phyloP scores from a whole-genome alignment of 2,888 invertebrate species.

The Fabriciana adippe region DNA sequence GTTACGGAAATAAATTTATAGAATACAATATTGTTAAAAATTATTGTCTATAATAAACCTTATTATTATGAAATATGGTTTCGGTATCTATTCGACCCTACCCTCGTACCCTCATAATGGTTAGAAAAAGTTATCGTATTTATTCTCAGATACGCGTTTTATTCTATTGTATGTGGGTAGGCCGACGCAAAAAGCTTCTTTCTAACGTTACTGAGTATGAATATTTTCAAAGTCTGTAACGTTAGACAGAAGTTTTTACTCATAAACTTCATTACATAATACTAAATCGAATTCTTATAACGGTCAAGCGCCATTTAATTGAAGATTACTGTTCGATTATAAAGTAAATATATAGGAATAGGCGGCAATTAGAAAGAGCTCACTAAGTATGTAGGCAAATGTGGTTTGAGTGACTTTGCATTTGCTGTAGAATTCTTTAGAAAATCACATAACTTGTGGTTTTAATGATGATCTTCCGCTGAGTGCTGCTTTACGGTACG shows the following conservation, averaged over 20 bases:
- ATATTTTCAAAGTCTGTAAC: not conserved
- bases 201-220: not conserved
- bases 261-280: constrained; percentile 2
- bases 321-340: constrained; percentile 36
- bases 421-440: constrained; percentile 42
- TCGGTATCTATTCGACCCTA: constrained; percentile 53
- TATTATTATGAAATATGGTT: constrained; percentile 23
- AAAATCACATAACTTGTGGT: constrained; percentile 44
- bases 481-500: constrained; percentile 36
- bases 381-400: constrained; percentile 34
- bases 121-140: constrained; percentile 48
- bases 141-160: constrained; percentile 13
- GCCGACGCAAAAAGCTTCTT: constrained; percentile 8
- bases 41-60: constrained; percentile 1
- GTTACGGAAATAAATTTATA: too few relatives aligned
- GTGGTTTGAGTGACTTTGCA: constrained; percentile 39
- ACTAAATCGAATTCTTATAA: constrained; percentile 11
- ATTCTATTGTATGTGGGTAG: not conserved
- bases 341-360: constrained; percentile 20
- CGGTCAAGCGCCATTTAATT: constrained; percentile 46
- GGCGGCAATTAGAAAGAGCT: constrained; percentile 35
- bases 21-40: not conserved
- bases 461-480: constrained; percentile 43
- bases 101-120: constrained; percentile 55
- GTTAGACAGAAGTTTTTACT: not conserved